Evolutionary conservation across 2,113 vertebrate species (phyloP).

Genomic region (Python bivittatus): DNA sequence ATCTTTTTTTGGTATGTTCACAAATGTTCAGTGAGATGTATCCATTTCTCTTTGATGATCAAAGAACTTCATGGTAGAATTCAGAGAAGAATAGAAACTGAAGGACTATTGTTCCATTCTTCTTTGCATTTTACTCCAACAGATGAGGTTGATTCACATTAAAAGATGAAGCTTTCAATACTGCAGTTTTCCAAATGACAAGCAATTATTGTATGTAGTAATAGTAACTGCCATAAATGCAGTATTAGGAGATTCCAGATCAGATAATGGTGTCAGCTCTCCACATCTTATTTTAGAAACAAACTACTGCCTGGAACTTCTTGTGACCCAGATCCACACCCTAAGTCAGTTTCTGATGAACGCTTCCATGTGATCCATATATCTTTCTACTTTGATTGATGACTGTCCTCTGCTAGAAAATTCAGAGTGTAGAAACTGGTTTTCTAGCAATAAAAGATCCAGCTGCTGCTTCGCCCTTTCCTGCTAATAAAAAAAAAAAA

Average conservation of each 20-base stretch:
- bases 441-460: slow-evolving; percentile 47
- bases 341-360: neutral
- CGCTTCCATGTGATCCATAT: neutral
- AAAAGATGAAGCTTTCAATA: neutral
- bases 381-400: slow-evolving; percentile 13
- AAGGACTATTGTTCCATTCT: neutral
- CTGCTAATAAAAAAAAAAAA: neutral
- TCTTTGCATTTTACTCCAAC: neutral
- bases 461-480: slow-evolving; percentile 17
- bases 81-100: neutral
- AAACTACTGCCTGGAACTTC: neutral
- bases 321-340: neutral
- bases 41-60: neutral
- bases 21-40: neutral
- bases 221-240: neutral
- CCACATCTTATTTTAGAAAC: neutral
- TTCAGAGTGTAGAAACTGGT: neutral
- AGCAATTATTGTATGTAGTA: neutral
- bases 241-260: neutral
- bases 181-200: neutral
- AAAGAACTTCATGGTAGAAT: neutral
- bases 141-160: neutral
- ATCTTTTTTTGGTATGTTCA: neutral
- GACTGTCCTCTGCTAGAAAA: slow-evolving; percentile 46
- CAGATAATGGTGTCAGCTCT: neutral